Base-by-base conservation (phyloP, 2,888 invertebrate genomes). In the Ophioninae sp. region DNA sequence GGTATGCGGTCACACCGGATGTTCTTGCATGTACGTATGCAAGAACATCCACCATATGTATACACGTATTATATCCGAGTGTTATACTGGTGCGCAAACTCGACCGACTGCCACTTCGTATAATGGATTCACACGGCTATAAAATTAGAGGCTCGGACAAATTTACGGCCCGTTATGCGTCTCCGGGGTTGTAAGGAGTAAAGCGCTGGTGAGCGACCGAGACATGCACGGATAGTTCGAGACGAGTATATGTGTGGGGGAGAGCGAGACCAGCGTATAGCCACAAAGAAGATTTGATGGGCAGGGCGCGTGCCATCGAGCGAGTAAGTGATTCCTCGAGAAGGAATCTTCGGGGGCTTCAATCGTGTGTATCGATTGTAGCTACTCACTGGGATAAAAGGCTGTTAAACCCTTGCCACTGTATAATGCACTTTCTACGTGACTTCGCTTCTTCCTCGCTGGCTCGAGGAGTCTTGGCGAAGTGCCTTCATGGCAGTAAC, bases 71-170 rank as follows among this genome's bases (percentile, higher is more conserved):
- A 58, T 72, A 41, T 85, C 41, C 59, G 69, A 63, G 81, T 82
- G 71, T 84, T 79, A 81, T 85, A 85, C 86, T 83, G 87, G 85
- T 88, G 89, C 17, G 51, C 87, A 85, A 89, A 88, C 88, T 87
- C 87, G 86, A 51, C 80, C 83, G 85, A 81, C 89, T 90, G 84
- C 90, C 90, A 91, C 91, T 92, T 91, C 88, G 86, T 88, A 90
- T 92, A 92, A 92, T 92, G 90, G 90, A 92, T 91, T 90, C 90
- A 86, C 88, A 88, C 87, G 89, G 88, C 85, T 90, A 88, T 92
- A 92, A 92, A 92, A 92, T 92, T 91, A 90, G 91, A 91, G 90
- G 89, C 90, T 89, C 87, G 89, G 90, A 91, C 91, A 91, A 92
- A 92, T 91, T 92, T 91, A 90, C 85, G 85, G 85, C 79, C 87